phyloP scores from a whole-genome alignment of 2,113 vertebrate species.

The Turnix velox region DNA sequence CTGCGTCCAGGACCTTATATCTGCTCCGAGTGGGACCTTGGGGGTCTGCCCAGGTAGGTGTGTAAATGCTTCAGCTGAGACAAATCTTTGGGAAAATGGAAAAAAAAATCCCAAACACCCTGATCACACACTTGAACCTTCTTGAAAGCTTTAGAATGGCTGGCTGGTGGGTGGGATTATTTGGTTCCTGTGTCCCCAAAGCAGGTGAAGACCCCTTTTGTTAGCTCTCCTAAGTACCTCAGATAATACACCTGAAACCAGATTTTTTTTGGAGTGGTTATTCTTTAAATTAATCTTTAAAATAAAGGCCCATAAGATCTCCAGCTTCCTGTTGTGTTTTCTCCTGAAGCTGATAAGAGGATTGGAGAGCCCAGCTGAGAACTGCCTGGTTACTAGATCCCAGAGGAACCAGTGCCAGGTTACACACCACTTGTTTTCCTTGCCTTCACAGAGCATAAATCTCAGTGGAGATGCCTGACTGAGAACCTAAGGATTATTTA shows the following conservation, averaged over 20 bases:
- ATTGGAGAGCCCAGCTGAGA: not conserved
- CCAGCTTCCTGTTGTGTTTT: not conserved
- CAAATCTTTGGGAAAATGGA: not conserved
- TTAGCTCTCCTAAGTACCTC: not conserved
- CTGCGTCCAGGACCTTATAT: conserved; percentile 92
- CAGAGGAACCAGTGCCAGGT: not conserved
- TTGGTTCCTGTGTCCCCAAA: not conserved
- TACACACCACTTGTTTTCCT: not conserved
- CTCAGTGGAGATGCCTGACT: not conserved
- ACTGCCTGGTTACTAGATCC: not conserved
- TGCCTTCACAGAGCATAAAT: not conserved
- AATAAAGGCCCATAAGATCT: not conserved
- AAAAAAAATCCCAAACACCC: not conserved
- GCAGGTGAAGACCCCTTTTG: not conserved
- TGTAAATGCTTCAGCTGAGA: not conserved
- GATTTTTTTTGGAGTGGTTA: not conserved
- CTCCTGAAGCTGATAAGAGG: not conserved
- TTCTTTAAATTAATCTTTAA: not conserved
- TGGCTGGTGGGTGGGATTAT: not conserved
- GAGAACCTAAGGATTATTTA: not conserved
- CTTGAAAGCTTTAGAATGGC: not conserved
- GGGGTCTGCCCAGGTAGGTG: conserved; percentile 87
- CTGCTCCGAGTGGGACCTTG: conserved; percentile 88
- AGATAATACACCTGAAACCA: not conserved
- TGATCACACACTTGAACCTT: not conserved